Percentiles rank a stretch among this genome's conserved stretches.
Evolutionary conservation across 2,888 invertebrate species (phyloP).

Genomic region (Campoplex capitator): DNA sequence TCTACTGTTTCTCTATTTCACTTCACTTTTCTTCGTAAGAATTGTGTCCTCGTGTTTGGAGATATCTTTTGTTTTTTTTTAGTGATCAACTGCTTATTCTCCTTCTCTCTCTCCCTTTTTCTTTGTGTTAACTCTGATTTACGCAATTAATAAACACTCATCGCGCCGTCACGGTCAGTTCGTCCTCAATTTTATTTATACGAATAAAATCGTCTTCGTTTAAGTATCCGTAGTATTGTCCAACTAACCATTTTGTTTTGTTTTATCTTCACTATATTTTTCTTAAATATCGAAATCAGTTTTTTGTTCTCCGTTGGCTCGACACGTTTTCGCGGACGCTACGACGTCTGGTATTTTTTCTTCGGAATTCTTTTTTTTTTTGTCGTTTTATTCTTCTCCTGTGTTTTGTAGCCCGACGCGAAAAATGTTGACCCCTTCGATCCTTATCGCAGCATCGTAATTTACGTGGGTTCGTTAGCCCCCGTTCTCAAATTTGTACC

Average conservation of each 20-base stretch:
- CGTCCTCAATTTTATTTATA: conserved; percentile 53
- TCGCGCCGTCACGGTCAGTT: background rate
- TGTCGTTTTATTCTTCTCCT: background rate
- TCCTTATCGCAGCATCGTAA: background rate
- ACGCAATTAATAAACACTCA: conserved; percentile 51
- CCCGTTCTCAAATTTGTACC: conserved; percentile 35
- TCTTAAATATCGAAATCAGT: conserved; percentile 48
- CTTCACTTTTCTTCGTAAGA: conserved; percentile 25
- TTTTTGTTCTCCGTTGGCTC: conserved; percentile 6
- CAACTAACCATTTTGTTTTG: conserved; percentile 47
- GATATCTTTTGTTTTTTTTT: background rate
- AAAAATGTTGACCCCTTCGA: background rate
- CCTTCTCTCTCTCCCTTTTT: conserved; percentile 26
- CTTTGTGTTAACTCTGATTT: conserved; percentile 44
- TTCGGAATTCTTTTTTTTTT: conserved; percentile 1
- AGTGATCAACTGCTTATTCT: background rate
- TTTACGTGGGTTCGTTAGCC: conserved; percentile 19
- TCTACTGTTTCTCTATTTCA: conserved; percentile 38
- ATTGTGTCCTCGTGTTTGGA: conserved; percentile 26
- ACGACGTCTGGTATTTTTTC: conserved; percentile 14
- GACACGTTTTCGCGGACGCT: conserved; percentile 30
- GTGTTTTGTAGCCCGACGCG: conserved; percentile 7
- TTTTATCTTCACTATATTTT: conserved; percentile 23
- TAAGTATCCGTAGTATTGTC: conserved; percentile 71
- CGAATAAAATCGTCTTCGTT: conserved; percentile 62